Evolutionary conservation across 2,888 invertebrate species (phyloP).

Genomic region (Coremacera marginata): DNA sequence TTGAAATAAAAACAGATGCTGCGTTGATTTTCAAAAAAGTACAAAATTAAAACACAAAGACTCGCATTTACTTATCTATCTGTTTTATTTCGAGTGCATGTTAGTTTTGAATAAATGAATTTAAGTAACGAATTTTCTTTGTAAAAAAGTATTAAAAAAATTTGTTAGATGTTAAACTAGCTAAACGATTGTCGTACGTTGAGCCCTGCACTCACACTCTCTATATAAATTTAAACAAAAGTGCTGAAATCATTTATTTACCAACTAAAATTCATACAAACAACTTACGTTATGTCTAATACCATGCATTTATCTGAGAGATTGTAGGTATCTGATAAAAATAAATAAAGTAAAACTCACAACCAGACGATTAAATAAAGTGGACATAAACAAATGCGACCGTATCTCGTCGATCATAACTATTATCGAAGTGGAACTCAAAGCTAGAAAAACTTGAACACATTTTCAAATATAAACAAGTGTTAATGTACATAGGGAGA

Average conservation of each 20-base stretch:
- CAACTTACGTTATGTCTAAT: too few relatives aligned
- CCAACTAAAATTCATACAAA: too few relatives aligned
- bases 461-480: slow-evolving; percentile 9
- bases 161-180: not conserved
- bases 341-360: not conserved
- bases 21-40: not conserved
- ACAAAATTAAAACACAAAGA: slow-evolving; percentile 7
- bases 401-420: slow-evolving; percentile 18
- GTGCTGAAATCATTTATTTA: too few relatives aligned
- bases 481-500: slow-evolving; percentile 12
- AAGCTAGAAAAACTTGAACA: slow-evolving; percentile 15
- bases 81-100: not conserved
- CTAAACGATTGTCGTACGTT: not conserved
- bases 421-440: slow-evolving; percentile 8
- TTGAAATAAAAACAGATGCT: slow-evolving; percentile 25
- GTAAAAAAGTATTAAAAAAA: not conserved
- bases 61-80: not conserved
- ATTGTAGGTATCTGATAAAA: slow-evolving; percentile 16
- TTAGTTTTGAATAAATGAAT: not conserved
- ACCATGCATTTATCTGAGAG: not conserved
- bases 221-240: too few relatives aligned
- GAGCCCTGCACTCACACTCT: too few relatives aligned
- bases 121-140: not conserved
- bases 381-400: slow-evolving; percentile 13
- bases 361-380: slow-evolving; percentile 4